A percentile compares a stretch with the other conserved stretches of the same genome.
Evolutionary conservation across 2,888 invertebrate species (phyloP).

Genomic region (Ceraclea dissimilis): DNA sequence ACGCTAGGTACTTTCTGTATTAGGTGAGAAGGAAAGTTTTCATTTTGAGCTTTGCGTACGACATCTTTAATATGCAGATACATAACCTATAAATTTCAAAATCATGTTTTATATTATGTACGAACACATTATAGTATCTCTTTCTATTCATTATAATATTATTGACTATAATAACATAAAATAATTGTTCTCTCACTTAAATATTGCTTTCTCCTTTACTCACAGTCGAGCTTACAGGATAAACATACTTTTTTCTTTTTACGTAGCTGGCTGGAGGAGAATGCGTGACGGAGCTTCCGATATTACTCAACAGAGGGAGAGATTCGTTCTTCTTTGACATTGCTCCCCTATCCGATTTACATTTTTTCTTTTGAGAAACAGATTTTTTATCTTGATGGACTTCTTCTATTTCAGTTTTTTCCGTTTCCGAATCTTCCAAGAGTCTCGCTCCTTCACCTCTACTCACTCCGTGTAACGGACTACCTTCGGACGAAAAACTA

Average conservation of each 20-base stretch:
- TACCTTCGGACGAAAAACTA: slow-evolving; percentile 24
- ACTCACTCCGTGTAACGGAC: slow-evolving; percentile 23
- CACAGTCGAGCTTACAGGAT: slow-evolving; percentile 39
- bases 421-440: slow-evolving; percentile 26
- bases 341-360: slow-evolving; percentile 20
- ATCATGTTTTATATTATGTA: background rate
- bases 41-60: too few species aligned
- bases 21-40: too few species aligned
- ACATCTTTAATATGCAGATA: too few species aligned
- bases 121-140: background rate
- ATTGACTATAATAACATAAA: background rate
- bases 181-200: slow-evolving; percentile 28
- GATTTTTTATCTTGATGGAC: slow-evolving; percentile 27
- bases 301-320: slow-evolving; percentile 47
- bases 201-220: slow-evolving; percentile 50
- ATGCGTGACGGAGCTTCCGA: slow-evolving; percentile 31
- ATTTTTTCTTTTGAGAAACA: slow-evolving; percentile 19
- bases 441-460: slow-evolving; percentile 23
- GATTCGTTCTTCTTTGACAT: slow-evolving; percentile 43
- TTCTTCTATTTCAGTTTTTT: slow-evolving; percentile 17
- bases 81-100: too few species aligned
- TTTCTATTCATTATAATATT: background rate
- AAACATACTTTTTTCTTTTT: slow-evolving; percentile 55
- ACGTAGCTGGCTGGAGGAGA: slow-evolving; percentile 49
- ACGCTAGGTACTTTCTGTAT: too few species aligned